Base-by-base conservation (phyloP, 2,888 invertebrate species). In the Meiosimyza decipiens region DNA sequence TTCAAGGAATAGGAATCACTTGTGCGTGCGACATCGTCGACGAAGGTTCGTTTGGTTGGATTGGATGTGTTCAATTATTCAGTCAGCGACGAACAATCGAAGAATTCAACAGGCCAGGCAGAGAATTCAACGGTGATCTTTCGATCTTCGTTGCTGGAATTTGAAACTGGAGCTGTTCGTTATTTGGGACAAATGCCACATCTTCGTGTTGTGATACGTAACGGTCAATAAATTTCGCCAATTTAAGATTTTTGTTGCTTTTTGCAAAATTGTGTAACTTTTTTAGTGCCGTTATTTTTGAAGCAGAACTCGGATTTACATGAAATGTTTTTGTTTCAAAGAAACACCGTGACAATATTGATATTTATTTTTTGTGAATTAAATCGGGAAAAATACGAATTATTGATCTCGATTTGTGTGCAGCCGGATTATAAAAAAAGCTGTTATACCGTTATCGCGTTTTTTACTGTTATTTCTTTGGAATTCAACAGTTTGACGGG, bases 11-110 rank as follows among this genome's bases (percentile, higher is more conserved):
- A 83, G 80, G 83, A 85, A 83, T 85, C 85, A 85, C 81, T 85
- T 84, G 84, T 82, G 80, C 82, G 82, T 83, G 81, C 81, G 80
- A 83, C 82, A 79, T 83, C 80, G 77, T 70, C 79, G 81, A 78
- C 75, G 79, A 82, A 80, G 83, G 85, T 28, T 28, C 3, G 28
- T 28, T n/a, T 28, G 28, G 28, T 28, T 28, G 3, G 28, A 4
- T 28, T 4, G 28, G 28, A 85, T 82, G 83, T 81, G 40, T 63
- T 51, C 57, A 18, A 49, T 74, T 73, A 72, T 52, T 72, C 49
- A 71, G 68, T 60, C 65, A 13, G 3, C 3, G 28, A 22, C 6
- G n/a, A n/a, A n/a, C 22, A 1, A 55, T 55, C 18, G 18, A 55
- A 6, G 6, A 28, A 57, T 28, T 22, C 57, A 28, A 18, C 57